These are phyloP conservation scores for Tiliacea citrago DNA, from an alignment of 2,888 invertebrate species.

Conservation along the genomic window DNA sequence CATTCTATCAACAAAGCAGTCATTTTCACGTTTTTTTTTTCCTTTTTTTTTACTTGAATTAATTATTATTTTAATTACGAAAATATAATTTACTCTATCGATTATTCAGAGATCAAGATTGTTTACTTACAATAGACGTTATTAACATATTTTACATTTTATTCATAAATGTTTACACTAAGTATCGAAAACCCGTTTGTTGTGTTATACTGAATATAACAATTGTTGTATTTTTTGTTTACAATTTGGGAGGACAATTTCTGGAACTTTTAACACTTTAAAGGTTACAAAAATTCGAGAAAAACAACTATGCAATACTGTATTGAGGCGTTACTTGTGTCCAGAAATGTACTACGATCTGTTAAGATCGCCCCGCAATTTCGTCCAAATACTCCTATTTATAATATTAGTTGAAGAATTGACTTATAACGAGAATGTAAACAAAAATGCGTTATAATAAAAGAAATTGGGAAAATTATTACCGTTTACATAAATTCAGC, in stretches of 20 bases:
- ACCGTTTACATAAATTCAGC: constrained; percentile 23
- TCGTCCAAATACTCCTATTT: not conserved
- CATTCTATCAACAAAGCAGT: constrained; percentile 81
- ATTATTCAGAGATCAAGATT: constrained; percentile 85
- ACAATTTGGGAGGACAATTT: constrained; percentile 66
- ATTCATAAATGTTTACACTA: constrained; percentile 71
- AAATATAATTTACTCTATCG: constrained; percentile 87
- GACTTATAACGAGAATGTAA: not conserved
- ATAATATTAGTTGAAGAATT: not conserved
- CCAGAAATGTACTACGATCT: not conserved
- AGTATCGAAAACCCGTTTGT: constrained; percentile 80
- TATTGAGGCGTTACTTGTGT: not conserved
- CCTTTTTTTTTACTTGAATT: constrained; percentile 65
- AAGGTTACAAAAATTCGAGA: not conserved
- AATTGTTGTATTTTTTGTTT: constrained; percentile 61
- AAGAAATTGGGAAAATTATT: not conserved
- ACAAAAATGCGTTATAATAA: not conserved
- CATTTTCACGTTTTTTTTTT: constrained; percentile 68
- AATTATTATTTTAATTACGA: constrained; percentile 79
- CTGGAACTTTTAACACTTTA: constrained; percentile 17
- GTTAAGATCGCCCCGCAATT: not conserved
- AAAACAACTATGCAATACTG: not conserved
- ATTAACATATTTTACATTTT: constrained; percentile 72
- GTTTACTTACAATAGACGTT: constrained; percentile 75
- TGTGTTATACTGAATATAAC: constrained; percentile 70